Base-by-base conservation (phyloP, 2,888 invertebrate genomes). In the Meganola albula region DNA sequence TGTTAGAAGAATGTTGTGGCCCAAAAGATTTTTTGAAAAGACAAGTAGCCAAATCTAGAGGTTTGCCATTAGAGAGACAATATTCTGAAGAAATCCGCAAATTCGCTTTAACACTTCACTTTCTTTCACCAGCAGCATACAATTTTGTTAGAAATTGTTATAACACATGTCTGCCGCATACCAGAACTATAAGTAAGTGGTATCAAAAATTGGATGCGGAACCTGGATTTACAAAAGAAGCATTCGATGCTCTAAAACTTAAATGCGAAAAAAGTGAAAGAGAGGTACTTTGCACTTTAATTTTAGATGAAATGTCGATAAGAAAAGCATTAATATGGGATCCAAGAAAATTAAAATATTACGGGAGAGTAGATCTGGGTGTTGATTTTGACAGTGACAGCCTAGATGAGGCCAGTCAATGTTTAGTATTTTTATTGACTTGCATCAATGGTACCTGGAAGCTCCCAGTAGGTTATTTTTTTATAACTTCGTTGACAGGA, bases 241-340 rank as follows among this genome's bases (percentile, higher is more conserved):
- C 42, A 4, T 46, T 49, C 25, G 11, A 33, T 4, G 12, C 30
- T 16, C 37, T 48, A 24, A 30, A 45, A 24, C 3, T 10, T 11
- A 49, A 44, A 23, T 23, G 13, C 10, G 10, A 29, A 13, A 12
- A 12, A 10, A 27, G 20, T 7, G 27, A 27, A n/a, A n/a, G n/a
- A n/a, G n/a, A n/a, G n/a, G 4, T 4, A 6, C 4, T 16, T 5
- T 16, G 16, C 16, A 6, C 4, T 16, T 16, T 16, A 16, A 5
- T 4, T 16, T 16, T 56, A 11, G 53, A 58, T 40, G 53, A 61
- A 40, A 59, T 58, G 20, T 13, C 53, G 1, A 53, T 58, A 10
- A 37, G 40, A 12, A 40, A 48, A 39, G 25, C 53, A 11, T 9
- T 60, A 22, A 48, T 59, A 40, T 64, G 56, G 56, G 55, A 58